Base-by-base conservation (phyloP, 2,888 invertebrate genomes). In the Gerris lacustris region DNA sequence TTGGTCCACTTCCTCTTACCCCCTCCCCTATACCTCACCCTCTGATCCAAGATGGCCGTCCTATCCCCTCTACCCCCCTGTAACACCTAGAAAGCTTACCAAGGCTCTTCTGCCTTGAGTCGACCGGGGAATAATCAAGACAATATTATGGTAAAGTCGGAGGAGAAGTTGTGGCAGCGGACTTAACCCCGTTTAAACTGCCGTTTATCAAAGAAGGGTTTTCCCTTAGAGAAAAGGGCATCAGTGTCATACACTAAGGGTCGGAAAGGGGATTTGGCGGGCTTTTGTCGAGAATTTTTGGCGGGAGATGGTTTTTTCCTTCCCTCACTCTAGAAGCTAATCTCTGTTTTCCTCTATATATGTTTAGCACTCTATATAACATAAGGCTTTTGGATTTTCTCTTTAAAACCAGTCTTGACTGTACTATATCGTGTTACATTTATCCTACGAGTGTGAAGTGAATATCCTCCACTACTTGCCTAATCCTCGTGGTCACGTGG, bases 181-280 rank as follows among this genome's bases (percentile, higher is more conserved):
- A 55, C 55, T 55, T 55, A 55, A 55, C 55, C 55, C 55, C 55
- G 55, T 55, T 55, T 55, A 55, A 55, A 55, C 11, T 55, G 15
- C 55, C 55, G 55, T 55, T 55, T 55, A 55, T 55, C 55, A 55
- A 55, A 15, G 9, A 2, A 55, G 55, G 55, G 55, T 9, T 55
- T 55, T 1, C 31, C 31, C 31, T 31, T 31, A 31, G 31, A 31
- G 31, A 31, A 31, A 31, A 31, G 31, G 31, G 31, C 31, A 15
- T 55, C 55, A 55, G 11, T 55, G 55, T 55, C 55, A 55, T 55
- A 55, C 15, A 15, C 55, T 55, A 55, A 55, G 55, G 55, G 31
- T 31, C 31, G 31, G 31, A 31, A 31, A 55, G 15, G 55, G 55
- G 55, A 55, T 55, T 55, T 55, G 15, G 55, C 55, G 55, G 15